Evolutionary conservation across 2,797 vertebrate genomes (phyloP), one percentile per base, ranked within the genome.

Genomic region (Halcyon chelicuti): DNA sequence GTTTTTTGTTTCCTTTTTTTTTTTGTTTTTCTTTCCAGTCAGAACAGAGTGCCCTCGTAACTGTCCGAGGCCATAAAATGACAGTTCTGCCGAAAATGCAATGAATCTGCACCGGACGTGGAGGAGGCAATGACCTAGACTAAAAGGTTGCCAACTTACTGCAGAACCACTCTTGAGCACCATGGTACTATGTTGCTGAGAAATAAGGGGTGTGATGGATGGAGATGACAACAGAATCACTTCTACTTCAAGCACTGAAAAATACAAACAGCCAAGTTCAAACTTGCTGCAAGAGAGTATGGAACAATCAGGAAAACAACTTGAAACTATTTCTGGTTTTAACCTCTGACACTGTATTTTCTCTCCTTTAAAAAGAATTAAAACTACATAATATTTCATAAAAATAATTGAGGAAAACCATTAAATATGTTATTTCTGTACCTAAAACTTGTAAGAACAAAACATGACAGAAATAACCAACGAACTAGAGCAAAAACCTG

Each of bases 371-470:
- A 72, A 76, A 31, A 62, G n/a, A 82, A 54, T 61, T 94, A 79
- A 89, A 95, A 85, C 81, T 65, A 88, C 31, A 79, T 46, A 62
- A 49, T 73, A 90, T 81, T 94, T 81, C 76, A 84, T 76, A 81
- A 88, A 70, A 44, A 25, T 33, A 70, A 86, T 35, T 29, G 33
- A 94, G 90, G 12, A 47, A 76, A 94, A 90, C 16, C 17, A 47
- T 60, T 67, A 46, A 94, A 57, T 16, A 52, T 55, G 15, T 25
- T 4, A 25, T 54, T 60, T 75, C 54, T 37, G 23, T 9, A 29
- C 77, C 51, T 91, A 84, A 90, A 90, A 46, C 73, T 54, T 65
- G 12, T 54, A 91, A 84, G 66, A 49, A 62, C 74, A 94, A 86
- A 91, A 82, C 46, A 72, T 19, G 25, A 86, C 37, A 72, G 75